phyloP scores from a whole-genome alignment of 2,113 vertebrate species.

The Pterocles orientalis region DNA sequence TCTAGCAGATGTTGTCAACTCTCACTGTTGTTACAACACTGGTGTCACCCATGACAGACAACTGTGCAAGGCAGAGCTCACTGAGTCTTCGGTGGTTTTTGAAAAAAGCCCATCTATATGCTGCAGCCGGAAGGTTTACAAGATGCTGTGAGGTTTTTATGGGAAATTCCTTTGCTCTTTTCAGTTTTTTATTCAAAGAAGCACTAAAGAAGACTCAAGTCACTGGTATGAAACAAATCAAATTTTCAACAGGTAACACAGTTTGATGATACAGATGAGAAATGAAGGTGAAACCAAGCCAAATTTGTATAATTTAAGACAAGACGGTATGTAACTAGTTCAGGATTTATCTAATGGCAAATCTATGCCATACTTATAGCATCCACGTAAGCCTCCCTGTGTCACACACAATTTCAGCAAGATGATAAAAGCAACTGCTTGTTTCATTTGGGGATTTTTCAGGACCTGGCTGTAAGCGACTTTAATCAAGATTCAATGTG shows the following conservation, averaged over 20 bases:
- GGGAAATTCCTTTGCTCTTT: neutral
- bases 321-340: neutral
- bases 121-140: neutral
- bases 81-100: neutral
- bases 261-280: neutral
- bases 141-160: neutral
- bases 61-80: neutral
- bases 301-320: neutral
- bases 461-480: neutral
- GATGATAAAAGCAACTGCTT: neutral
- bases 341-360: neutral
- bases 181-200: neutral
- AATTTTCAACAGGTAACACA: neutral
- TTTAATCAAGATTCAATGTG: neutral
- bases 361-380: neutral
- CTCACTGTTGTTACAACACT: neutral
- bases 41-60: neutral
- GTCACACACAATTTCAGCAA: neutral
- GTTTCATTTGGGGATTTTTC: neutral
- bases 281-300: neutral
- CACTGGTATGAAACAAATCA: neutral
- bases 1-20: neutral
- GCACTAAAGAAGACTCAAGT: neutral
- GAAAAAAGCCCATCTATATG: neutral
- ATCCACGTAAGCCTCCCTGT: neutral